A percentile compares a stretch with the other conserved stretches of the same genome.
These are phyloP conservation scores for Tenualosa thibaudeaui DNA, from an alignment of 2,797 vertebrate species.

Conservation along the genomic window DNA sequence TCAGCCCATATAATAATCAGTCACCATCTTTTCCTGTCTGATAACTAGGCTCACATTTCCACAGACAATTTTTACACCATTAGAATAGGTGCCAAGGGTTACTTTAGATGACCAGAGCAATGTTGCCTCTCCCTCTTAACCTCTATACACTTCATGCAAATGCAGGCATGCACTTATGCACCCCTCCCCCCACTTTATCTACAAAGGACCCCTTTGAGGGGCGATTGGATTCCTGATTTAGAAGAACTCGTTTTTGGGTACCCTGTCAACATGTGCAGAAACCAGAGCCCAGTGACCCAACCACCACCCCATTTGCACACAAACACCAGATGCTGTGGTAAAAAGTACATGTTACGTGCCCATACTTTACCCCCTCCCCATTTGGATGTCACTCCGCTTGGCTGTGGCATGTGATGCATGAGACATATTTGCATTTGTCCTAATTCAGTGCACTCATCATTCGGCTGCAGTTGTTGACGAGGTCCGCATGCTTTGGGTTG, in stretches of 20 bases:
- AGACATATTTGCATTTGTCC: neutral
- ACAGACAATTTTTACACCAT: neutral
- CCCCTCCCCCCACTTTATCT: neutral
- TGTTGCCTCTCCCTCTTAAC: neutral
- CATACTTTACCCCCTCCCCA: neutral
- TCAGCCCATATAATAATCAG: neutral
- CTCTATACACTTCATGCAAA: neutral
- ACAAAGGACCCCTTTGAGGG: neutral
- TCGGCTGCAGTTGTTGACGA: slow-evolving; percentile 12
- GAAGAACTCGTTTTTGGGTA: slow-evolving; percentile 29
- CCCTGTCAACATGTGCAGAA: slow-evolving; percentile 40
- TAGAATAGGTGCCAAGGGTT: neutral
- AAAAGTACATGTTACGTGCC: slow-evolving; percentile 5
- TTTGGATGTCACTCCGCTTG: neutral
- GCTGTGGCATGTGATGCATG: neutral
- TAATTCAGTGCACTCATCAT: neutral
- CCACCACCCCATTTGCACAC: neutral
- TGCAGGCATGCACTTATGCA: neutral
- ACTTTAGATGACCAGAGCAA: slow-evolving; percentile 23
- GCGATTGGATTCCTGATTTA: slow-evolving; percentile 32
- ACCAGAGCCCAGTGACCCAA: slow-evolving; percentile 47
- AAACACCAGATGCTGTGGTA: slow-evolving; percentile 9
- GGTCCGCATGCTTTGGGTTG: neutral
- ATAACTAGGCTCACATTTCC: neutral
- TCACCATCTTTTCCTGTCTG: neutral